Percentiles rank a stretch among this genome's conserved stretches.
phyloP scores from a whole-genome alignment of 2,888 invertebrate genomes.

The Apomyelois bistriatella region DNA sequence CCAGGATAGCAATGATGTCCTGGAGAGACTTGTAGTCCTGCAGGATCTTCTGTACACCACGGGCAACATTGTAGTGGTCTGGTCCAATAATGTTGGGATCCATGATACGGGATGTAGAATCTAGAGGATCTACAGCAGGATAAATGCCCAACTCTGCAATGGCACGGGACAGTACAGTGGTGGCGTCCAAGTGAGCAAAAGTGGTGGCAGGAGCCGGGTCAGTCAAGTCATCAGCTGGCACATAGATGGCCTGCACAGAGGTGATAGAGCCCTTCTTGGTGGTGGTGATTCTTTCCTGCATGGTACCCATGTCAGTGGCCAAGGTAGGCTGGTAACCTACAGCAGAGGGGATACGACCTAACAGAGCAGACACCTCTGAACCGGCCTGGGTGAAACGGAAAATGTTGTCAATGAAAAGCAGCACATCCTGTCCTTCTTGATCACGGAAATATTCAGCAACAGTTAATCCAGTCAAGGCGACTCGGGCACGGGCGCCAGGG shows the following conservation, averaged over 20 bases:
- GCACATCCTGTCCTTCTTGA: constrained; percentile 95
- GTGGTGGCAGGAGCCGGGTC: constrained; percentile 98
- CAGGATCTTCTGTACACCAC: constrained; percentile 95
- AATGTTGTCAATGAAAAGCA: constrained; percentile 98
- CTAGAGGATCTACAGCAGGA: constrained; percentile 96
- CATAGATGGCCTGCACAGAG: constrained; percentile 97
- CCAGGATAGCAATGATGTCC: constrained; percentile 96
- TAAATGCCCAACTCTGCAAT: constrained; percentile 97
- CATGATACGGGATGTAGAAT: constrained; percentile 96
- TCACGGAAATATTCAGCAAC: constrained; percentile 98
- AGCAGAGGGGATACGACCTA: constrained; percentile 97
- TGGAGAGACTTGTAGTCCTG: constrained; percentile 88
- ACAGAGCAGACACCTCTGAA: constrained; percentile 93
- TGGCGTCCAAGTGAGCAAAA: constrained; percentile 97
- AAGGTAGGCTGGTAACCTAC: constrained; percentile 98
- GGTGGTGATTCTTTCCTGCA: constrained; percentile 98
- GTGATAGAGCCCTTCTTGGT: constrained; percentile 97
- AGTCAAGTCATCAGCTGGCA: constrained; percentile 97
- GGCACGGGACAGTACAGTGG: constrained; percentile 95
- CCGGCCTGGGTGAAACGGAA: constrained; percentile 96
- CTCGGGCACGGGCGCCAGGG: constrained; percentile 96
- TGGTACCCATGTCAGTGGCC: constrained; percentile 98
- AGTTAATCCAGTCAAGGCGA: constrained; percentile 94
- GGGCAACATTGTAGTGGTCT: constrained; percentile 94
- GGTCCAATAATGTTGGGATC: constrained; percentile 94